These are phyloP conservation scores for Synanthedon myopaeformis DNA, from an alignment of 2,888 invertebrate species.

Conservation along the genomic window DNA sequence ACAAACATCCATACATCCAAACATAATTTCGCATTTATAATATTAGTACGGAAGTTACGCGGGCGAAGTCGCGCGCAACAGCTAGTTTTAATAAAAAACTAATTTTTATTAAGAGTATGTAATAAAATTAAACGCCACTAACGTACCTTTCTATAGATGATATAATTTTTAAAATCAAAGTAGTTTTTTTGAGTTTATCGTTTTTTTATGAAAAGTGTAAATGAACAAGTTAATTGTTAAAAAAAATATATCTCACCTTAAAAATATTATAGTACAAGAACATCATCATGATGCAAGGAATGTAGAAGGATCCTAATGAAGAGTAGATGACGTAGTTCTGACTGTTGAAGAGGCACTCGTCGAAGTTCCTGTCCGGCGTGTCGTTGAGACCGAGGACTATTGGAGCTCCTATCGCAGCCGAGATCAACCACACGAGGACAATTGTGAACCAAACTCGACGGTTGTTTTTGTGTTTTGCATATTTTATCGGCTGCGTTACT, in stretches of 20 bases:
- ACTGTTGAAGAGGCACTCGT: conserved; percentile 96
- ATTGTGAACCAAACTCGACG: conserved; percentile 95
- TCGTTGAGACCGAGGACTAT: conserved; percentile 96
- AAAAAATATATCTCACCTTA: conserved; percentile 74
- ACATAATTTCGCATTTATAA: too few relatives aligned
- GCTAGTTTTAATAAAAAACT: too few relatives aligned
- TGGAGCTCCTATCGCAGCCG: conserved; percentile 93
- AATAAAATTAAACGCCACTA: too few relatives aligned
- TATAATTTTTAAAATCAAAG: too few relatives aligned
- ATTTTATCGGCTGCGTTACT: conserved; percentile 98
- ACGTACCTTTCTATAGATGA: too few relatives aligned
- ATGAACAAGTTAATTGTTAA: neutral
- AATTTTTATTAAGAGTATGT: too few relatives aligned
- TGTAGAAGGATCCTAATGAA: conserved; percentile 97
- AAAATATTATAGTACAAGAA: conserved; percentile 98
- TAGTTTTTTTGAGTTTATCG: too few relatives aligned
- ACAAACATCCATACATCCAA: too few relatives aligned
- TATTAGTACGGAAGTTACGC: too few relatives aligned
- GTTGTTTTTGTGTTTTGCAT: conserved; percentile 98
- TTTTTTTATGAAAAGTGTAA: neutral
- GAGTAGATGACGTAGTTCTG: conserved; percentile 98
- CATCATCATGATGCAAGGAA: conserved; percentile 98
- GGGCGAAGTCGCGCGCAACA: too few relatives aligned
- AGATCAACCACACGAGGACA: conserved; percentile 93
- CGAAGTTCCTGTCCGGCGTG: conserved; percentile 84